These are phyloP conservation scores for Holacanthella duospinosa DNA, from an alignment of 2,888 invertebrate species.

Conservation along the genomic window DNA sequence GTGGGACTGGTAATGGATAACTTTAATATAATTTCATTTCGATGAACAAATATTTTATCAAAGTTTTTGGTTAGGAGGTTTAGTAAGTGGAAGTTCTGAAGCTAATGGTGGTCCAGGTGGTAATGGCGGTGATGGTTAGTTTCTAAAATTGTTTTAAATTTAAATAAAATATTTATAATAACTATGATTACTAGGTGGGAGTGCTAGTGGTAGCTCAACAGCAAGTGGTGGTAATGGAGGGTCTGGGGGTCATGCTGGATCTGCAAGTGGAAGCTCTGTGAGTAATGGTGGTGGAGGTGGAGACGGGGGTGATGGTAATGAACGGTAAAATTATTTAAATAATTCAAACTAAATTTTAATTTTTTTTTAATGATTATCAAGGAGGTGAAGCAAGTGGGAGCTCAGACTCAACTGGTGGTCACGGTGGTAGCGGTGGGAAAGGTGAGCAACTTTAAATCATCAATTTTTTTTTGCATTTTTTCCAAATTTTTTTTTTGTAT, in stretches of 20 bases:
- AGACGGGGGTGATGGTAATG: background rate
- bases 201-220: background rate
- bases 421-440: background rate
- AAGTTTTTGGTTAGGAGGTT: background rate
- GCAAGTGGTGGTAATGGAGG: constrained; percentile 8
- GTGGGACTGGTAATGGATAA: constrained; percentile 7
- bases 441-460: background rate
- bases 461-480: too few relatives aligned
- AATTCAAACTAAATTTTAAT: background rate
- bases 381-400: constrained; percentile 7
- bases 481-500: background rate
- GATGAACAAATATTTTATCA: background rate
- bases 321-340: background rate
- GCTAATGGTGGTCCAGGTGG: constrained; percentile 5
- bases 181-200: background rate
- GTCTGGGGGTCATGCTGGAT: background rate
- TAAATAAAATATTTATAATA: background rate
- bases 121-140: background rate
- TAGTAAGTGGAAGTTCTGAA: constrained; percentile 3
- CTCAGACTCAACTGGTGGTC: background rate
- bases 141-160: background rate
- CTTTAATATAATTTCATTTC: background rate
- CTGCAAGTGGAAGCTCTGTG: background rate
- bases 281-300: constrained; percentile 3
- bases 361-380: background rate